These are phyloP conservation scores for Palythoa grandis DNA, from an alignment of 92 coral and sea anemone genomes.

Conservation along the genomic window DNA sequence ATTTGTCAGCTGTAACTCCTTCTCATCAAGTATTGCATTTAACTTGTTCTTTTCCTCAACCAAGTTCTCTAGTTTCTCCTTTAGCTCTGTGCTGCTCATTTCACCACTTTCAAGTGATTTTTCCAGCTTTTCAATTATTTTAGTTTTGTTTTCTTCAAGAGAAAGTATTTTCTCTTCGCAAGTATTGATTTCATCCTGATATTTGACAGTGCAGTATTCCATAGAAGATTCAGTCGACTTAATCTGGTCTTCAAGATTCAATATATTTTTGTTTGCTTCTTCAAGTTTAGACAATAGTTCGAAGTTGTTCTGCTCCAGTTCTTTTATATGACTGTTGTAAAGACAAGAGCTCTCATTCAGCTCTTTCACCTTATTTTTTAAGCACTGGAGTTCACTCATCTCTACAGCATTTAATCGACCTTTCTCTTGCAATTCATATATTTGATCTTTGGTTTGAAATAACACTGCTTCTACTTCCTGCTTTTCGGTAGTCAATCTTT, in stretches of 20 bases:
- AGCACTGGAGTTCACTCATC: slow-evolving; percentile 30
- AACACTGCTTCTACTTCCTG: slow-evolving; percentile 54
- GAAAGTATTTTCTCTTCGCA: slow-evolving; percentile 33
- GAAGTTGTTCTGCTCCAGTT: slow-evolving; percentile 38
- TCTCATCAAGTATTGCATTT: slow-evolving; percentile 32
- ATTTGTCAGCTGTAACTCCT: slow-evolving; percentile 8
- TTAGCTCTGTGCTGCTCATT: neutral
- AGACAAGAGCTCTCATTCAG: slow-evolving; percentile 36
- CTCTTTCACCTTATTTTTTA: slow-evolving; percentile 52
- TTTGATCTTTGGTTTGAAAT: slow-evolving; percentile 56
- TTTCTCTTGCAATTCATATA: slow-evolving; percentile 54
- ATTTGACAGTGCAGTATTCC: slow-evolving; percentile 15
- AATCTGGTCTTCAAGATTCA: slow-evolving; percentile 35
- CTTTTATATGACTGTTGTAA: slow-evolving; percentile 41
- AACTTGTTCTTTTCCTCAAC: slow-evolving; percentile 3
- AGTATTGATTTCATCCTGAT: slow-evolving; percentile 47
- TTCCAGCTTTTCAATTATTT: neutral
- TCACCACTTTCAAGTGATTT: slow-evolving; percentile 17
- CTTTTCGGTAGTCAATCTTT: slow-evolving; percentile 52
- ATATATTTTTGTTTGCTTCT: slow-evolving; percentile 38
- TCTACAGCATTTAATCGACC: slow-evolving; percentile 36
- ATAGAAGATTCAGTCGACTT: slow-evolving; percentile 25
- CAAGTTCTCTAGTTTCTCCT: slow-evolving; percentile 15
- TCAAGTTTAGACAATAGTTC: slow-evolving; percentile 57
- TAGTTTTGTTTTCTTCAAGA: slow-evolving; percentile 36